These are phyloP conservation scores for Callionymus lyra DNA, from an alignment of 2,113 vertebrate species.

Conservation along the genomic window DNA sequence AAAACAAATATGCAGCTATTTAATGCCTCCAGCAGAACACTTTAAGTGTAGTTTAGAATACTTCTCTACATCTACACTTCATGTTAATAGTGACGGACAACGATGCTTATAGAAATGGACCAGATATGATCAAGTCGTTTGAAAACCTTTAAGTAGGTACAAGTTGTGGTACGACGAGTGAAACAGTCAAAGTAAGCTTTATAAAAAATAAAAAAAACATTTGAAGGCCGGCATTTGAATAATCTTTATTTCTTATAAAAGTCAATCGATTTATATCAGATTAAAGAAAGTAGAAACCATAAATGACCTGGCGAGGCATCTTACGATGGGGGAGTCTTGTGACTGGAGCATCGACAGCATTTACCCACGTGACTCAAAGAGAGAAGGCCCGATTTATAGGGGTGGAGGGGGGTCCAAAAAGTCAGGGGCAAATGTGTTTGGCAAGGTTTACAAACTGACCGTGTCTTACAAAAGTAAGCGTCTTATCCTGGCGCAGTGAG, in stretches of 20 bases:
- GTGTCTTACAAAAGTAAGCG: too few species aligned
- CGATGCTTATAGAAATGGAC: too few species aligned
- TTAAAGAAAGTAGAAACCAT: constrained; percentile 70
- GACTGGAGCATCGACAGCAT: constrained; percentile 18
- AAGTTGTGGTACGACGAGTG: too few species aligned
- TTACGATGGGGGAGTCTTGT: constrained; percentile 31
- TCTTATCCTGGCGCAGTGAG: too few species aligned
- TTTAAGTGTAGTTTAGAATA: too few species aligned
- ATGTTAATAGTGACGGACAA: too few species aligned
- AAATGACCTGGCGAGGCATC: constrained; percentile 53
- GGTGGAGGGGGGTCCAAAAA: constrained; percentile 21
- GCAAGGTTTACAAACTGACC: constrained; percentile 7
- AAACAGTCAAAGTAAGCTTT: too few species aligned
- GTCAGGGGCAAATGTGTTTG: constrained; percentile 16
- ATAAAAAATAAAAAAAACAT: neutral
- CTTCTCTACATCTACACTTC: too few species aligned
- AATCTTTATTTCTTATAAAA: constrained; percentile 72
- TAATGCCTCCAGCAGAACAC: too few species aligned
- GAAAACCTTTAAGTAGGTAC: too few species aligned
- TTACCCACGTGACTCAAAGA: constrained; percentile 22
- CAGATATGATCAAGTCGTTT: too few species aligned
- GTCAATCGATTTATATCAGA: constrained; percentile 61
- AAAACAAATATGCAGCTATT: too few species aligned
- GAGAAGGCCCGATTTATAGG: constrained; percentile 4
- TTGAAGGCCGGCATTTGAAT: constrained; percentile 35